These are phyloP conservation scores for Didymodactylos carnosus DNA, from an alignment of 2,888 invertebrate species.

Conservation along the genomic window DNA sequence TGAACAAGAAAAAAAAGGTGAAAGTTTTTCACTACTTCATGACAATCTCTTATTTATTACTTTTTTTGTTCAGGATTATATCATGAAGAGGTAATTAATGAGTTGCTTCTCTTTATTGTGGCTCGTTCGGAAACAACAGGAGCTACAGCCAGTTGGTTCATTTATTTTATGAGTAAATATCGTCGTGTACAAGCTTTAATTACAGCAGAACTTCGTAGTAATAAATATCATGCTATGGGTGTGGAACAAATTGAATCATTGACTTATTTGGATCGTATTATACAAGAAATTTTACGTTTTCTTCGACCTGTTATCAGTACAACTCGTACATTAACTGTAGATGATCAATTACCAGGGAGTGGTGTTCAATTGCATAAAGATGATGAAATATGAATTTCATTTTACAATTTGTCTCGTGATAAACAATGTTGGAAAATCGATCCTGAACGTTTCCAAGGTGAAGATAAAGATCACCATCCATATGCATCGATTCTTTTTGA, in stretches of 20 bases:
- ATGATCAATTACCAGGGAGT: background rate
- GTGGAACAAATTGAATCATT: background rate
- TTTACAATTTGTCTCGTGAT: background rate
- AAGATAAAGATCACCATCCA: background rate
- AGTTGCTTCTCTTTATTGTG: background rate
- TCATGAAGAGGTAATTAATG: background rate
- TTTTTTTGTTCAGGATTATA: background rate
- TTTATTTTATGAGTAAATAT: background rate
- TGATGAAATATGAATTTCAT: background rate
- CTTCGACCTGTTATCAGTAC: background rate
- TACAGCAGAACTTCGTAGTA: background rate
- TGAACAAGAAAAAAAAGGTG: background rate
- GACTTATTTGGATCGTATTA: background rate
- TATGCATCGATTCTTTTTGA: background rate
- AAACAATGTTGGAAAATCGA: background rate
- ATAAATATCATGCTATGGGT: background rate
- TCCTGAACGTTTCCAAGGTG: background rate
- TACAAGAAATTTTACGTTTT: background rate
- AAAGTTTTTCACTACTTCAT: background rate
- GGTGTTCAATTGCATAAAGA: background rate
- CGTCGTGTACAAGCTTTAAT: background rate
- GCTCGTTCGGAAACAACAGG: background rate
- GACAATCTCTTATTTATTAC: background rate
- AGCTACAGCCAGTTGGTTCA: background rate
- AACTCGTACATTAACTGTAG: background rate